A percentile compares a stretch with the other conserved stretches of the same genome.
phyloP scores from a whole-genome alignment of 2,888 invertebrate genomes.

The Eurytoma californica region DNA sequence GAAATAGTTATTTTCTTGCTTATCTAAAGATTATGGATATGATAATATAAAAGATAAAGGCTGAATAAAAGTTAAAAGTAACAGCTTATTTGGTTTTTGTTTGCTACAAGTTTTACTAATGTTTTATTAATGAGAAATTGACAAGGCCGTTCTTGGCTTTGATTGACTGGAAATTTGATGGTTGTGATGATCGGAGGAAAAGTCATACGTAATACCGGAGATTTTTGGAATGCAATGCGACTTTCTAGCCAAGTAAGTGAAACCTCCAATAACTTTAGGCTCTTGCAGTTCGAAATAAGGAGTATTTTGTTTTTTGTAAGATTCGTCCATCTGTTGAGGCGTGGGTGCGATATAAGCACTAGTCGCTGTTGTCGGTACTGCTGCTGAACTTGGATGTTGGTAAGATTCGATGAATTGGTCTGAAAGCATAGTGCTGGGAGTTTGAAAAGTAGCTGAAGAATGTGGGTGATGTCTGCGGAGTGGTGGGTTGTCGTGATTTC shows the following conservation, averaged over 20 bases:
- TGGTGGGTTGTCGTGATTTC: conserved; percentile 59
- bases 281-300: conserved; percentile 60
- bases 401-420: background rate
- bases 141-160: too few relatives aligned
- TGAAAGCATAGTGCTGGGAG: background rate
- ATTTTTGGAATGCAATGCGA: conserved; percentile 56
- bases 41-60: too few relatives aligned
- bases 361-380: background rate
- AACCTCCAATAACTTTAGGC: conserved; percentile 64
- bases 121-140: too few relatives aligned
- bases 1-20: too few relatives aligned
- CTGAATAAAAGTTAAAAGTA: background rate
- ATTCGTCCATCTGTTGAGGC: too few relatives aligned
- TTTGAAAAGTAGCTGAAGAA: too few relatives aligned
- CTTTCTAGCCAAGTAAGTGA: conserved; percentile 66
- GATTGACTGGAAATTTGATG: too few relatives aligned
- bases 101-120: too few relatives aligned
- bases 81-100: too few relatives aligned
- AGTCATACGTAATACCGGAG: background rate
- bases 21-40: too few relatives aligned
- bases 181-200: too few relatives aligned
- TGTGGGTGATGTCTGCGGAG: conserved; percentile 56
- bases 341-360: background rate
- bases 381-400: background rate
- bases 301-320: background rate